Evolutionary conservation across 30 jellyfish, hydroid and myxozoan species (phyloP).

Genomic region (Cassiopea andromeda): DNA sequence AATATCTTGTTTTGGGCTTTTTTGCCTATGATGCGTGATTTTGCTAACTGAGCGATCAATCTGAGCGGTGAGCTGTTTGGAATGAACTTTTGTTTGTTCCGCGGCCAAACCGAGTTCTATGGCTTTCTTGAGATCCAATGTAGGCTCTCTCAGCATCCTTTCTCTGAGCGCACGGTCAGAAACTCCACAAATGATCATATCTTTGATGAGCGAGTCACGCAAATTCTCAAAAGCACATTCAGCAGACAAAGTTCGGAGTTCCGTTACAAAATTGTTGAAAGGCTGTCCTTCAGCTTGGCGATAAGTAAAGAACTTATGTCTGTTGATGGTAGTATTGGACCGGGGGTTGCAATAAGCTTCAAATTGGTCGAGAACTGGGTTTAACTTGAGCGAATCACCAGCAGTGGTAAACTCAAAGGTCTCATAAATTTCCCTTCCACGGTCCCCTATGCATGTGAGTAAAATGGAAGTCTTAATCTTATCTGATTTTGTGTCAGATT

Average conservation of each 20-base stretch:
- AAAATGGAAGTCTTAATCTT: slow-evolving; percentile 59
- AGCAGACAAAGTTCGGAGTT: slow-evolving; percentile 62
- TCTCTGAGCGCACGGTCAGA: slow-evolving; percentile 58
- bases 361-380: slow-evolving; percentile 56
- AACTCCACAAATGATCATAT: slow-evolving; percentile 60
- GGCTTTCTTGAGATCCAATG: slow-evolving; percentile 54
- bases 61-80: slow-evolving; percentile 51
- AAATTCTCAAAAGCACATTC: slow-evolving; percentile 59
- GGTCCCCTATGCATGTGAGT: slow-evolving; percentile 62
- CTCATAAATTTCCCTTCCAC: slow-evolving; percentile 69
- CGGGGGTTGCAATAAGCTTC: slow-evolving; percentile 56
- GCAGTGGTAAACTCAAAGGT: slow-evolving; percentile 45
- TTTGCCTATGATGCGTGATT: slow-evolving; percentile 26
- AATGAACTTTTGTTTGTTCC: slow-evolving; percentile 40
- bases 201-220: slow-evolving; percentile 59
- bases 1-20: slow-evolving; percentile 28
- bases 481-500: slow-evolving; percentile 54
- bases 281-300: slow-evolving; percentile 52
- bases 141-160: slow-evolving; percentile 66
- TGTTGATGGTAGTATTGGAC: slow-evolving; percentile 48
- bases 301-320: slow-evolving; percentile 56
- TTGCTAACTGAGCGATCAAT: slow-evolving; percentile 49
- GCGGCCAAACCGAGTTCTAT: slow-evolving; percentile 67
- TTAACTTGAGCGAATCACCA: slow-evolving; percentile 53
- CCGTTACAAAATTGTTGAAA: slow-evolving; percentile 53